Conservation (phyloP, 2,797 vertebrate genomes). For the Bovichtus variegatus region DNA sequence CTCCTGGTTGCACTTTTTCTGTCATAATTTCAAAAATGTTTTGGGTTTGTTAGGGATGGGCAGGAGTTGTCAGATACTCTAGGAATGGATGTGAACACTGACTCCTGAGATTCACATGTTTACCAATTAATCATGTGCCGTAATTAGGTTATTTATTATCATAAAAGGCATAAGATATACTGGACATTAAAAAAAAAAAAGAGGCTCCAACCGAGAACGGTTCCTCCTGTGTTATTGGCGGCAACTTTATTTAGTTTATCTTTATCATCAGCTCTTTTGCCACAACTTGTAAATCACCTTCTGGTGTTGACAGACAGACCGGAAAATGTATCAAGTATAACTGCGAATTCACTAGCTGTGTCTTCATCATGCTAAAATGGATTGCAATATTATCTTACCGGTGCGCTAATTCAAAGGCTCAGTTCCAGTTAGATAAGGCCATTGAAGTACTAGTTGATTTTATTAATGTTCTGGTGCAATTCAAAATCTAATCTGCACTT, state of each 20-base stretch:
- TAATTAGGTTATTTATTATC: neutral
- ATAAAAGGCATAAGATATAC: neutral
- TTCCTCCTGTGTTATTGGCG: neutral
- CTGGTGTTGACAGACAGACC: constrained; percentile 9
- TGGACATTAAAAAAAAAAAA: no score
- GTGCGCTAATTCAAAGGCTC: neutral
- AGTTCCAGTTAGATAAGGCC: neutral
- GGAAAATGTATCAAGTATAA: neutral
- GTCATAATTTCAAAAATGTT: constrained; percentile 54
- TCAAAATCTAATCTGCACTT: neutral
- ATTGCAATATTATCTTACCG: neutral
- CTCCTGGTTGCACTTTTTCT: constrained; percentile 39
- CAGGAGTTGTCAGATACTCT: constrained; percentile 38
- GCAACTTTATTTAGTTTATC: neutral
- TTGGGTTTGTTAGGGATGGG: constrained; percentile 42
- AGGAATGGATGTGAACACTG: constrained; percentile 14
- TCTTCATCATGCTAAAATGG: constrained; percentile 5
- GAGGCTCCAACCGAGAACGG: neutral
- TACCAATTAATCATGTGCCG: neutral
- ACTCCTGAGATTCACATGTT: neutral
- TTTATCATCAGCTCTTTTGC: constrained; percentile 6
- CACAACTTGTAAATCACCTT: constrained; percentile 12
- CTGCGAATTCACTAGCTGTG: neutral
- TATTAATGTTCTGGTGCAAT: neutral
- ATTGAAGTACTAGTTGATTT: neutral